Conservation (phyloP, 2,113 vertebrate genomes). For the Sialia sialis region DNA sequence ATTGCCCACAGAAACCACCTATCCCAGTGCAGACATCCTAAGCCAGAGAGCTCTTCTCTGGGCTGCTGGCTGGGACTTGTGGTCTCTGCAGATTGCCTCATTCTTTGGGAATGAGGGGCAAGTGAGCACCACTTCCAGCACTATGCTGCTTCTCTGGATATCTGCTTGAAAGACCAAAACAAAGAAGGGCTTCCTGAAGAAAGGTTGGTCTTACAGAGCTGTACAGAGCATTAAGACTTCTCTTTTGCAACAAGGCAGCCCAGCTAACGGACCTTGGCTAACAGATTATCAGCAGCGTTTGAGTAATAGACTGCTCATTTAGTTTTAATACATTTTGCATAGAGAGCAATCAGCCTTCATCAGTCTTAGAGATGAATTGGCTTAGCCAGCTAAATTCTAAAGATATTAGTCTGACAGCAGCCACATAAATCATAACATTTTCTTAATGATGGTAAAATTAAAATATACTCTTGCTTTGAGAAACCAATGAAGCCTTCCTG, state of each 20-base stretch:
- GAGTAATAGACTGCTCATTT: constrained; percentile 99
- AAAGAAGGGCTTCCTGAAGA: neutral
- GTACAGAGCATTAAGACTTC: neutral
- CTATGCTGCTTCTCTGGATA: neutral
- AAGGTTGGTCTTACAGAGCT: neutral
- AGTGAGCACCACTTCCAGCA: neutral
- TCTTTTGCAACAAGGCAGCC: constrained; percentile 73
- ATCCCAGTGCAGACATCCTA: neutral
- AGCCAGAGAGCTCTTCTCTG: neutral
- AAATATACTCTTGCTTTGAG: constrained; percentile 78
- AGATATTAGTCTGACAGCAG: constrained; percentile 88
- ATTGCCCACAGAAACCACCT: neutral
- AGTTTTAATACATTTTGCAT: constrained; percentile 96
- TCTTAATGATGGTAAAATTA: constrained; percentile 88
- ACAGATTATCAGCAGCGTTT: constrained; percentile 86
- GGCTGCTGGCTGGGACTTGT: neutral
- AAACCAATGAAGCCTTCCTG: constrained; percentile 72
- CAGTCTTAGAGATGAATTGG: constrained; percentile 96
- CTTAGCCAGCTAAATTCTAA: constrained; percentile 85
- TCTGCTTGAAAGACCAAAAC: neutral
- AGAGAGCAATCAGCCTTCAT: constrained; percentile 93
- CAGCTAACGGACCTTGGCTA: constrained; percentile 90
- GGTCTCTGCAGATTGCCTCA: neutral
- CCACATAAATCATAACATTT: constrained; percentile 94
- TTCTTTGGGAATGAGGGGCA: neutral